These are phyloP conservation scores for Euleptes europaea DNA, from an alignment of 2,113 vertebrate species.

Conservation along the genomic window DNA sequence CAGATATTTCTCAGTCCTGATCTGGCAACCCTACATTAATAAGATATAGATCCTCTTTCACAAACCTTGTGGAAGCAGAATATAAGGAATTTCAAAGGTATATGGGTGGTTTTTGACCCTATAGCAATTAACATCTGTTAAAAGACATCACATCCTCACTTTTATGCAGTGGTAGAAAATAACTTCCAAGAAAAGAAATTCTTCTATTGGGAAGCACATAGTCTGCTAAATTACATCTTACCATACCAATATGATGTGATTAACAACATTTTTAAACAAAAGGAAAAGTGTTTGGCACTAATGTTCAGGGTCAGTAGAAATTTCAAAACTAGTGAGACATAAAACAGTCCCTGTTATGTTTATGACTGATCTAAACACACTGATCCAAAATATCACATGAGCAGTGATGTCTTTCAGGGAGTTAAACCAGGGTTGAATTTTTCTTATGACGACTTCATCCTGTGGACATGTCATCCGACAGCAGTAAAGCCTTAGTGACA, in stretches of 20 bases:
- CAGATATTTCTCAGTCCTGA: too few relatives aligned
- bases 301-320: conserved; percentile 20
- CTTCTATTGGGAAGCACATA: conserved; percentile 49
- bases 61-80: conserved; percentile 30
- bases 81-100: not conserved
- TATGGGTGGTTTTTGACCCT: conserved; percentile 12
- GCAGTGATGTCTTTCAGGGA: conserved; percentile 17
- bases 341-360: not conserved
- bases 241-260: conserved; percentile 46
- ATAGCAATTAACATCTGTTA: conserved; percentile 41
- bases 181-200: conserved; percentile 25
- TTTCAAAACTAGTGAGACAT: conserved; percentile 36
- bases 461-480: conserved; percentile 35
- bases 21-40: not conserved
- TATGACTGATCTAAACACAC: conserved; percentile 23
- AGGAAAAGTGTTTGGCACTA: conserved; percentile 20
- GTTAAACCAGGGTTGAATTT: not conserved
- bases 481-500: not conserved
- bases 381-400: conserved; percentile 19
- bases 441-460: not conserved
- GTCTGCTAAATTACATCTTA: conserved; percentile 36
- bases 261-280: conserved; percentile 49
- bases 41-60: not conserved
- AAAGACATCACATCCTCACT: conserved; percentile 31
- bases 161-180: conserved; percentile 59